Percentiles rank a stretch among this genome's conserved stretches.
These are phyloP conservation scores for Dipodomys stephensi DNA, from an alignment of 2,113 vertebrate genomes.

Conservation along the genomic window DNA sequence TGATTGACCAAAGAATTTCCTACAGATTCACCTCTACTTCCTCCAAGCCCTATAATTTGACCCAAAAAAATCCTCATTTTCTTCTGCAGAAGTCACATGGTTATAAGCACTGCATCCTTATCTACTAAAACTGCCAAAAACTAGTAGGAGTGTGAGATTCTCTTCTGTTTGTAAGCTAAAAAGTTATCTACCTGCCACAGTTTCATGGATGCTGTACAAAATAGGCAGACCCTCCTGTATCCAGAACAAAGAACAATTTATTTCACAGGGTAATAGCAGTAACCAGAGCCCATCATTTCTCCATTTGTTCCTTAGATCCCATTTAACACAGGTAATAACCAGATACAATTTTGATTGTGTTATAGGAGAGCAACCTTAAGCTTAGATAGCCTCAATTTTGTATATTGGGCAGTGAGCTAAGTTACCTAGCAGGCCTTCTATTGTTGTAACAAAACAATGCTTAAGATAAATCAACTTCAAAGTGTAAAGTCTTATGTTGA, in stretches of 20 bases:
- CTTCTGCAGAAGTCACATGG: neutral
- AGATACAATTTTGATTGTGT: too few species aligned
- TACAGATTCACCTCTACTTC: neutral
- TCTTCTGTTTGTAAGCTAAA: neutral
- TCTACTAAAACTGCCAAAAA: neutral
- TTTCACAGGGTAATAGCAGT: neutral
- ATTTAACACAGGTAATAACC: neutral
- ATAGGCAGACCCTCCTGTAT: neutral
- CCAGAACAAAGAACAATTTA: neutral
- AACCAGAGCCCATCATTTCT: neutral
- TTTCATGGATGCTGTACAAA: neutral
- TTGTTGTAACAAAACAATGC: neutral
- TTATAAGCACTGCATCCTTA: neutral
- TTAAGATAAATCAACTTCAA: neutral
- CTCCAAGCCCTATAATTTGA: neutral
- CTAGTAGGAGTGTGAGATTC: neutral
- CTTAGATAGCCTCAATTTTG: neutral
- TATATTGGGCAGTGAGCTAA: neutral
- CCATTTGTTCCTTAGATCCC: too few species aligned
- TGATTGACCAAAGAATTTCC: neutral
- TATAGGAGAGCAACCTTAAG: neutral
- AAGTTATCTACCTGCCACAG: neutral
- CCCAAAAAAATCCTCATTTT: neutral
- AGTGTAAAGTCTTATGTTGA: neutral
- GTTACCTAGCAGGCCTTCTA: neutral